Evolutionary conservation across 2,888 invertebrate genomes (phyloP), one percentile per base, ranked within the genome.

Genomic region (Diarsia dahlii): DNA sequence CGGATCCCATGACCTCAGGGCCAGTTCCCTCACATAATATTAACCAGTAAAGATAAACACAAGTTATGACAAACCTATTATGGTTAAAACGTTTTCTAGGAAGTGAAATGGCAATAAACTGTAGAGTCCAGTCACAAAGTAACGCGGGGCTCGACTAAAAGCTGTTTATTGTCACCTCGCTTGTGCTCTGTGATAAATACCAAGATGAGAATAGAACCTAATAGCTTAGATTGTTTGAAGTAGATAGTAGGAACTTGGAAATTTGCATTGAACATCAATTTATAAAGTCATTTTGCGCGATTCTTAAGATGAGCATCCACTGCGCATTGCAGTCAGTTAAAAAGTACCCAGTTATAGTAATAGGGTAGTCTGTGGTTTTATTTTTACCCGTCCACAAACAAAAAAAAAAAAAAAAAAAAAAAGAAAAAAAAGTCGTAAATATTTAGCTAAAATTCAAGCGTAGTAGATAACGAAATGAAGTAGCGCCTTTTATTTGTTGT

Each of bases 51-150:
- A 80, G 80, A 80, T 71, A 83, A 82, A 80, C 67, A 76, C 71
- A 68, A 80, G 68, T 76, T 82, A 82, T 83, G 80, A 80, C 80
- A 58, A 73, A 65, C 83, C 83, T 73, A 71, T 83, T 76, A 81
- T 75, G 68, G 84, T 65, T 69, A 73, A 74, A 81, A 77, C 80
- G 65, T 81, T 84, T 77, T 68, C 81, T 73, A 84, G 80, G 83
- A 83, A 82, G 68, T 63, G 83, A 60, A 83, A 80, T 66, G 20
- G 68, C 71, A 68, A 77, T 84, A 83, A 84, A 81, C 50, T 76
- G 65, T 54, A 58, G 68, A 58, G 56, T 76, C 39, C 72, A 64
- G 56, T 60, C 60, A 63, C 74, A 76, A 64, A 63, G 74, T 84
- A 75, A 74, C 75, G 46, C 68, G 58, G 68, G n/a, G 50, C 46